phyloP scores from a whole-genome alignment of 2,888 invertebrate genomes.

The Troides helena region DNA sequence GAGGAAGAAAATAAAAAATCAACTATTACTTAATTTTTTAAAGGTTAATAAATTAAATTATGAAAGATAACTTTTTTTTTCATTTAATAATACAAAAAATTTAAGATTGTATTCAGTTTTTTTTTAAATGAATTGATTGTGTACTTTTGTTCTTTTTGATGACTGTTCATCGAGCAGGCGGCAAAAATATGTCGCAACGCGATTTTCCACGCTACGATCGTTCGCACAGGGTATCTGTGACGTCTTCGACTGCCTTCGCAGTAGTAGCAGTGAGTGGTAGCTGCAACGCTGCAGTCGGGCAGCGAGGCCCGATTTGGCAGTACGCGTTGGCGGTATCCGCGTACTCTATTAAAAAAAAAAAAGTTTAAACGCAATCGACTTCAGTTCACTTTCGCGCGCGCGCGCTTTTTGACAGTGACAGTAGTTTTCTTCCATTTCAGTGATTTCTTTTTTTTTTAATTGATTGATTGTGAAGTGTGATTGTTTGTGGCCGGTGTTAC shows the following conservation, averaged over 20 bases:
- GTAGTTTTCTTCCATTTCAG: conserved; percentile 33
- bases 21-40: no score
- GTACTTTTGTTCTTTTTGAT: neutral
- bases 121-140: no score
- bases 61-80: no score
- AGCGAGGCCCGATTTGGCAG: conserved; percentile 42
- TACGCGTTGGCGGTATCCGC: conserved; percentile 36
- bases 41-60: no score
- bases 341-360: conserved; percentile 31
- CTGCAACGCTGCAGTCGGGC: conserved; percentile 44
- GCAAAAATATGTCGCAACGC: conserved; percentile 14
- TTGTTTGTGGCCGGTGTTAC: conserved; percentile 32
- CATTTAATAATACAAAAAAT: no score
- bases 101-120: no score
- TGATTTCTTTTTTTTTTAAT: conserved; percentile 10
- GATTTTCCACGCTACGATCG: conserved; percentile 17
- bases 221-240: conserved; percentile 26
- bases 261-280: conserved; percentile 33
- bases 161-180: neutral
- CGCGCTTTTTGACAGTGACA: conserved; percentile 44
- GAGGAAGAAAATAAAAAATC: no score
- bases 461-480: conserved; percentile 36
- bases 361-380: conserved; percentile 22
- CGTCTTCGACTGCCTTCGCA: conserved; percentile 29
- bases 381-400: conserved; percentile 31